Evolutionary conservation across 2,113 vertebrate species (phyloP), one percentile per base, ranked within the genome.

Genomic region (Xenopus laevis): DNA sequence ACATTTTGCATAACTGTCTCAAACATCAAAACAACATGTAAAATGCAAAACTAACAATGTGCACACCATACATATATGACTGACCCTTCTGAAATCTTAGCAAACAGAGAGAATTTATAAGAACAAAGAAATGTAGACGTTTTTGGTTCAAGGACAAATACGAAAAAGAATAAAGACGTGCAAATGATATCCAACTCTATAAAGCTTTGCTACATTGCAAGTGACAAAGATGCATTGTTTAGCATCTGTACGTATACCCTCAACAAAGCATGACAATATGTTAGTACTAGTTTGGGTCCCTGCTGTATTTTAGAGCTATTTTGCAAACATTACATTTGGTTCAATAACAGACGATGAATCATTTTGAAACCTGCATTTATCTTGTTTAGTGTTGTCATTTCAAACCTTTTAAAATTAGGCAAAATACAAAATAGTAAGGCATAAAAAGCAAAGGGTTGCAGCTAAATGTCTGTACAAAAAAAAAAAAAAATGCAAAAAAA

Each of bases 341-440:
- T 82, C 79, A 80, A 66, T 74, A 84, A 79, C 46, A 83, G 82
- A 79, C 83, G 81, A 84, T 81, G 18, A 83, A 86, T 81, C 82
- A 79, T 60, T 82, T 78, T 81, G 80, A 86, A 82, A 79, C 78
- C 84, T 83, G 71, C 76, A 80, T 83, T 80, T 78, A 83, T 85
- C 83, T 85, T 86, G 72, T 71, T 85, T 83, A 82, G 78, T 79
- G 82, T 84, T 83, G 84, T 64, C 67, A 77, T 70, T 64, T 18
- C 45, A 70, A 55, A 64, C 67, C 60, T 64, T 77, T 64, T 70
- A 77, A 77, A 64, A 75, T 75, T 68, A 75, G 45, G 58, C 53
- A 68, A 75, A 68, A 68, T 68, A 75, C 65, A 69, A 70, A 77
- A 77, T 64, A 70, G 66, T 27, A 30, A 45, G 55, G 60, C 59